Evolutionary conservation across 2,888 invertebrate species (phyloP), one percentile per base, ranked within the genome.

Genomic region (Dryococelus australis): DNA sequence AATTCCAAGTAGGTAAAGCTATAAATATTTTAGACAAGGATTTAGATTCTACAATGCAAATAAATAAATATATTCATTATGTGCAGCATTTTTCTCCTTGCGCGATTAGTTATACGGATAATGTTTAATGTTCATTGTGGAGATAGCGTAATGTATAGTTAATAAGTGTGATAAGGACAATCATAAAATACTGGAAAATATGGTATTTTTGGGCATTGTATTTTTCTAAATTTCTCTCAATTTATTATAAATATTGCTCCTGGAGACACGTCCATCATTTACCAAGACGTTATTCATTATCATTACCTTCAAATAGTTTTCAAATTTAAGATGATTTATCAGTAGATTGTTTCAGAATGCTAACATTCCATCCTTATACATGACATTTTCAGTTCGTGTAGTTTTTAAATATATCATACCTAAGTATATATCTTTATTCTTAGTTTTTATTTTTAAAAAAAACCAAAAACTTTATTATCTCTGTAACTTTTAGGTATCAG

Each of bases 171-270:
- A 65, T 65, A 16, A 65, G 65, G 65, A 65, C 65, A 65, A 65
- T 65, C 65, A 65, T 65, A 65, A 65, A 65, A 16, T 65, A 65
- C 65, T 65, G 65, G 65, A 65, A n/a, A 65, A 65, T 65, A 24
- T 24, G 65, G 65, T 65, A 65, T n/a, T 65, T 65, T 65, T n/a
- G 16, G 65, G 65, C 8, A 65, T 20, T 2, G 65, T 65, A 65
- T 65, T 65, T 65, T 65, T 65, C 65, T 65, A n/a, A 65, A 65
- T 24, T 65, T 3, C 65, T 65, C 65, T 24, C 13, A 12, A 20
- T 65, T 8, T 20, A 65, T 65, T 9, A 16, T 0, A 24, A 65
- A 65, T 20, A 65, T 65, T 65, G 20, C 24, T 65, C n/a, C 65
- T 65, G 65, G n/a, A 3, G 8, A 65, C 10, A 2, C 1, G 1